Evolutionary conservation across 1,140 invertebrate species (phyloP), one percentile per base, ranked within the genome.

Genomic region (Mamestra configurata): DNA sequence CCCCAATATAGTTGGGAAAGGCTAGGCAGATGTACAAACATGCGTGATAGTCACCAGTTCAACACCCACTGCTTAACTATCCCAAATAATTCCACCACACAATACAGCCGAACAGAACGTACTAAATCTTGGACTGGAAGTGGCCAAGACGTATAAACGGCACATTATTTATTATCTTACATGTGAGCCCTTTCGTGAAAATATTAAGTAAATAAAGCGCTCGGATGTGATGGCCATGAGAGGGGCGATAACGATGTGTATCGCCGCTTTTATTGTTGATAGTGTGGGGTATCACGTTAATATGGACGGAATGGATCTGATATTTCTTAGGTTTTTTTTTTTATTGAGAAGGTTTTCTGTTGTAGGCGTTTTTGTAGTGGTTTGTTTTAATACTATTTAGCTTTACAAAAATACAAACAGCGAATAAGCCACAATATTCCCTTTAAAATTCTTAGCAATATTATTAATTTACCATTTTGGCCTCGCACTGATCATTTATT

Each of bases 111-210:
- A 31, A 51, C n/a, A 10, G 11, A n/a, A 35, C 20, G 4, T 27
- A 73, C 51, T 57, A 73, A 46, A 73, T 73, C 72, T 31, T 57
- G 11, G 43, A 79, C 81, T 83, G 83, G 72, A 88, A 86, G 84
- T 84, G 87, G 84, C 66, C 79, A 77, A 80, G 82, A 85, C 82
- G 83, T 78, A 61, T 72, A 61, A 82, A 86, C 80, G 84, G 80
- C 84, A 86, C 61, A 66, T 89, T 89, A 87, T 85, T 89, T 86
- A 90, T 87, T 88, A 89, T 88, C 86, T 85, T 86, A 86, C 84
- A 86, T 87, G 83, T 70, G 82, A 80, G 82, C 80, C 84, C 84
- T 87, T 87, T 87, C 76, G 81, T 76, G 84, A 84, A 90, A 86
- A 89, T 89, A 86, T 89, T 86, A 87, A 86, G 82, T 55, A 77